These are phyloP conservation scores for Xiphophorus couchianus DNA, from an alignment of 2,113 vertebrate genomes.

Conservation along the genomic window DNA sequence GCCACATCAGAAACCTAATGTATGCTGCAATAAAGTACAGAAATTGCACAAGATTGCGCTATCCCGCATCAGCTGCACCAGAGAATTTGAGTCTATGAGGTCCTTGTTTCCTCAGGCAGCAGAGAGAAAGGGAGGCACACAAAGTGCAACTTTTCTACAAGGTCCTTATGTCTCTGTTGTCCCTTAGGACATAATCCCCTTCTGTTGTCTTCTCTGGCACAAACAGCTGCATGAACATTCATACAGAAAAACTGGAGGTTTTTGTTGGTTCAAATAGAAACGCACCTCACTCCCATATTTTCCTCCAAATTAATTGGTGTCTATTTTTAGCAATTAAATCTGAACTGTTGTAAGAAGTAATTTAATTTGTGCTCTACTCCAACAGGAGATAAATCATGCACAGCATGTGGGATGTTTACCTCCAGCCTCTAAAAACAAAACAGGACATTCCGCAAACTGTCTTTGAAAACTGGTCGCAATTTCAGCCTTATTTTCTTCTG, in stretches of 20 bases:
- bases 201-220: slow-evolving; percentile 4
- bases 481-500: slow-evolving; percentile 24
- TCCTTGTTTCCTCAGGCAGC: slow-evolving; percentile 37
- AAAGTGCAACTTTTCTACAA: slow-evolving; percentile 24
- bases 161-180: slow-evolving; percentile 20
- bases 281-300: background rate
- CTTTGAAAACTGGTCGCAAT: slow-evolving; percentile 16
- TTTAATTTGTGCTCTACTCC: background rate
- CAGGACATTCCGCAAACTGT: background rate
- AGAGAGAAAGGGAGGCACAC: slow-evolving; percentile 33
- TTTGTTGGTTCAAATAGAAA: slow-evolving; percentile 3
- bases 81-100: slow-evolving; percentile 46
- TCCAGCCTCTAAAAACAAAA: slow-evolving; percentile 29
- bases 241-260: background rate
- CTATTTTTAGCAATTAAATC: background rate
- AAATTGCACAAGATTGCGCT: slow-evolving; percentile 72
- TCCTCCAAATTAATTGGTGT: background rate
- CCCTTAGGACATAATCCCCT: background rate
- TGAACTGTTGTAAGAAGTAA: background rate
- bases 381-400: background rate
- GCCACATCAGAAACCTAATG: slow-evolving; percentile 34
- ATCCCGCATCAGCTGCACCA: slow-evolving; percentile 43
- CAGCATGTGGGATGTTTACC: background rate
- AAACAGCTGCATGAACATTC: background rate
- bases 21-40: slow-evolving; percentile 58